Percentiles rank a stretch among this genome's conserved stretches.
Conservation (phyloP, 2,113 vertebrate species). For the Tautogolabrus adspersus region DNA sequence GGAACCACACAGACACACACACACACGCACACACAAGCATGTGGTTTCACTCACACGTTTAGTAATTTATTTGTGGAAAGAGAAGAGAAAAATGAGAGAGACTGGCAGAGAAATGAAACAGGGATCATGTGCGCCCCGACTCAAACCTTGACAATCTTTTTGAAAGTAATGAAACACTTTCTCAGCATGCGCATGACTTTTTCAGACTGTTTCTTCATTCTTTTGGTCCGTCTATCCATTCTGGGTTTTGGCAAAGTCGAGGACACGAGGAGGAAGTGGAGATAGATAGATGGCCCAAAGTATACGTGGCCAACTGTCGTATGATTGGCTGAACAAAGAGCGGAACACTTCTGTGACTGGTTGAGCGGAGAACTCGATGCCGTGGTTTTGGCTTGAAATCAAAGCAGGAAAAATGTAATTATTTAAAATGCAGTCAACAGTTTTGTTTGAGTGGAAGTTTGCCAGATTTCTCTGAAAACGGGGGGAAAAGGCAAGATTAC, state of each 20-base stretch:
- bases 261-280: slow-evolving; percentile 68
- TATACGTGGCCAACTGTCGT: slow-evolving; percentile 60
- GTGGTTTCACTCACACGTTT: slow-evolving; percentile 82
- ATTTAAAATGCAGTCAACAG: slow-evolving; percentile 65
- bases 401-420: slow-evolving; percentile 55
- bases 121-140: slow-evolving; percentile 77
- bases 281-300: slow-evolving; percentile 68
- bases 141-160: slow-evolving; percentile 77
- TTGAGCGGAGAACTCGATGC: slow-evolving; percentile 49
- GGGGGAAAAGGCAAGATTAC: slow-evolving; percentile 23
- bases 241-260: slow-evolving; percentile 61
- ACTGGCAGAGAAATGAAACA: slow-evolving; percentile 66
- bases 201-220: slow-evolving; percentile 62
- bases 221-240: slow-evolving; percentile 55
- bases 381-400: slow-evolving; percentile 52
- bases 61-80: slow-evolving; percentile 74
- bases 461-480: slow-evolving; percentile 49
- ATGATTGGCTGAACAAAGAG: slow-evolving; percentile 70
- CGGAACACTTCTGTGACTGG: slow-evolving; percentile 58
- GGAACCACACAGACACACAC: slow-evolving; percentile 34
- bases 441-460: slow-evolving; percentile 48
- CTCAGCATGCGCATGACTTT: slow-evolving; percentile 64
- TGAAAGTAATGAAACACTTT: slow-evolving; percentile 86
- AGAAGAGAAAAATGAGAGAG: slow-evolving; percentile 55
- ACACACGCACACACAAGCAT: slow-evolving; percentile 56